A percentile compares a stretch with the other conserved stretches of the same genome.
Conservation (phyloP, 1,140 invertebrate genomes). For the Adelges cooleyi region DNA sequence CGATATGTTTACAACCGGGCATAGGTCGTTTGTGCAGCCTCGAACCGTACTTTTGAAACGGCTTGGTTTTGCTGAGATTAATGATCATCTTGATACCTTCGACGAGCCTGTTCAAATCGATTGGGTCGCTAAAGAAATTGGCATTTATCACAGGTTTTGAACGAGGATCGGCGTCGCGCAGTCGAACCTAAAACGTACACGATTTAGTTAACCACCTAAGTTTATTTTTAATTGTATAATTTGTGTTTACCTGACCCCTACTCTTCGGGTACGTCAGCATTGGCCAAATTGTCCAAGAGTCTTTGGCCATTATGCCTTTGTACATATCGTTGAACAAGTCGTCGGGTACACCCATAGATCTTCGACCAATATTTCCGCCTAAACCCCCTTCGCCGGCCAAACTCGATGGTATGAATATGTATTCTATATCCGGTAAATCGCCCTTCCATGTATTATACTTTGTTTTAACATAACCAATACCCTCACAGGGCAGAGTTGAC, state of each 20-base stretch:
- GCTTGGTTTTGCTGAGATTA: conserved; percentile 34
- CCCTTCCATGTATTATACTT: conserved; percentile 38
- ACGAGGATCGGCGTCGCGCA: conserved; percentile 56
- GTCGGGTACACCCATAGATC: conserved; percentile 38
- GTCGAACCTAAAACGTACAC: conserved; percentile 38
- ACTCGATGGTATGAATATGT: conserved; percentile 35
- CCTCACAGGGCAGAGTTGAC: conserved; percentile 58
- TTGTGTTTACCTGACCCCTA: conserved; percentile 46
- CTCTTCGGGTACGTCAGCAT: conserved; percentile 63
- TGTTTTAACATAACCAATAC: conserved; percentile 54
- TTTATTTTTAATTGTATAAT: not conserved
- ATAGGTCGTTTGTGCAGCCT: conserved; percentile 49
- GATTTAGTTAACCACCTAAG: not conserved
- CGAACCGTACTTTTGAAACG: conserved; percentile 42
- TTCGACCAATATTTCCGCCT: conserved; percentile 35
- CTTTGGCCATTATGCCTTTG: conserved; percentile 36
- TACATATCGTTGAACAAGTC: conserved; percentile 37
- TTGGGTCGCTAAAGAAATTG: conserved; percentile 58
- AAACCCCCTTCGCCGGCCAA: conserved; percentile 30
- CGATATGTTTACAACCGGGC: conserved; percentile 50
- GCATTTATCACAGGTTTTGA: conserved; percentile 61
- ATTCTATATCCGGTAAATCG: conserved; percentile 36
- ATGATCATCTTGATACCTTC: conserved; percentile 53
- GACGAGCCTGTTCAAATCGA: conserved; percentile 54
- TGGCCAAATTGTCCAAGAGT: conserved; percentile 46